Percentiles rank a stretch among this genome's conserved stretches.
phyloP scores from a whole-genome alignment of 2,888 invertebrate species.

The Caenorhabditis panamensis region DNA sequence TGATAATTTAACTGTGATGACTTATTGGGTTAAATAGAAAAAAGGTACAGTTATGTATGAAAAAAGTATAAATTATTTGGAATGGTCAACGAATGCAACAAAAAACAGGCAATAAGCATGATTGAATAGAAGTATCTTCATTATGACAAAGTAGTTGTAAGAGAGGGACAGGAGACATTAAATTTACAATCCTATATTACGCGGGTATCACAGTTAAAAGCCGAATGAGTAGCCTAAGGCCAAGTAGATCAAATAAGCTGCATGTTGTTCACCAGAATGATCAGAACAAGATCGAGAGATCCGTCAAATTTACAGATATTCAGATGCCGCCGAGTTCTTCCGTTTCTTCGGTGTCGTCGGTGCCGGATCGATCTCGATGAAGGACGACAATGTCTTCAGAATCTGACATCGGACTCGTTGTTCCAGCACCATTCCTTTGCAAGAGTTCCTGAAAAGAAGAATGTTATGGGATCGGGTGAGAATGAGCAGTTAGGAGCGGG shows the following conservation, averaged over 20 bases:
- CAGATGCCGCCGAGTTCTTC: constrained; percentile 60
- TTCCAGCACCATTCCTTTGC: constrained; percentile 48
- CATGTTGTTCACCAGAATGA: constrained; percentile 13
- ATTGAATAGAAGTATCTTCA: constrained; percentile 16
- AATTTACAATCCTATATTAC: constrained; percentile 26
- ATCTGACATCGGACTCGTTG: constrained; percentile 41
- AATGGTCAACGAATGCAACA: constrained; percentile 25
- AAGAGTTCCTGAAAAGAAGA: constrained; percentile 47
- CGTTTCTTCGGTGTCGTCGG: constrained; percentile 40
- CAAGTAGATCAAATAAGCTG: constrained; percentile 31
- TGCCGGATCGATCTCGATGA: constrained; percentile 39
- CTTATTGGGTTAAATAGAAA: constrained; percentile 7
- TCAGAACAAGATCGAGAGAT: constrained; percentile 27
- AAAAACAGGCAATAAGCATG: neutral
- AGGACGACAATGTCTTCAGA: constrained; percentile 38
- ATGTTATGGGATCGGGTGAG: neutral
- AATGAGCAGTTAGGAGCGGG: constrained; percentile 23
- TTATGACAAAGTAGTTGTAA: constrained; percentile 37
- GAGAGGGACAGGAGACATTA: constrained; percentile 8
- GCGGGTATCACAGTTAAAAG: constrained; percentile 44
- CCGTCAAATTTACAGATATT: constrained; percentile 4
- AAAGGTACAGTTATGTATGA: neutral
- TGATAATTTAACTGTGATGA: constrained; percentile 8
- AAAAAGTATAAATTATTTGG: constrained; percentile 38
- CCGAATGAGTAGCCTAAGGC: constrained; percentile 21